Evolutionary conservation across 2,113 vertebrate species (phyloP), one percentile per base, ranked within the genome.

Genomic region (Oenanthe oenanthe): DNA sequence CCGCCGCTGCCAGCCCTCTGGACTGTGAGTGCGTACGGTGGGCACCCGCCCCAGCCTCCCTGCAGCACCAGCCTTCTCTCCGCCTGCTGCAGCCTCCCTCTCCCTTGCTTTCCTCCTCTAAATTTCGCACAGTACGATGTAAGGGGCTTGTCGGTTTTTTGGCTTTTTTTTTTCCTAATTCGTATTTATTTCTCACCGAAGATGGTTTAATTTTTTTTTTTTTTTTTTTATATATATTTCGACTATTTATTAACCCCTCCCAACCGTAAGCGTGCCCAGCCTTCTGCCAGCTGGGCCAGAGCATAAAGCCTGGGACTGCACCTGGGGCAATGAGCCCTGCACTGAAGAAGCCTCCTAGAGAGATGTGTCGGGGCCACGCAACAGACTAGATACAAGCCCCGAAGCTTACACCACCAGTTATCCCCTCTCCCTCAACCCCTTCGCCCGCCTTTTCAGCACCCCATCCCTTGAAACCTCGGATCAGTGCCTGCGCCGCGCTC

Each of bases 1-100:
- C 92, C 19, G 92, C 82, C 66, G 88, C 93, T 57, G 93, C 96
- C 92, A 90, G 96, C 96, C 96, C 97, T 95, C 89, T 48, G 92
- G 97, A 96, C 95, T 78, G 97, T 97, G 97, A 97, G 96, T 61
- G 95, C 97, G 92, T 48, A 16, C 90, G 82, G 97, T 67, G 96
- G 97, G 97, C 96, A 81, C 32, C 95, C 89, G 96, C 97, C 96
- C 96, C 96, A 83, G 75, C 89, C 84, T 74, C 89, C 83, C 7
- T 4, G 93, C 92, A 34, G 88, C 90, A 43, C 65, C 85, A 65
- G 92, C 89, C 89, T 28, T 84, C 93, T 73, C 96, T 60, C 83
- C 63, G 91, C 84, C 89, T 50, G 86, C 92, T 36, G 80, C 95
- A 62, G 60, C 84, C 84, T 89, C 85, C 77, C 73, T 51, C 57